Conservation (phyloP, 2,797 vertebrate species). For the Coracias cyanogaster region DNA sequence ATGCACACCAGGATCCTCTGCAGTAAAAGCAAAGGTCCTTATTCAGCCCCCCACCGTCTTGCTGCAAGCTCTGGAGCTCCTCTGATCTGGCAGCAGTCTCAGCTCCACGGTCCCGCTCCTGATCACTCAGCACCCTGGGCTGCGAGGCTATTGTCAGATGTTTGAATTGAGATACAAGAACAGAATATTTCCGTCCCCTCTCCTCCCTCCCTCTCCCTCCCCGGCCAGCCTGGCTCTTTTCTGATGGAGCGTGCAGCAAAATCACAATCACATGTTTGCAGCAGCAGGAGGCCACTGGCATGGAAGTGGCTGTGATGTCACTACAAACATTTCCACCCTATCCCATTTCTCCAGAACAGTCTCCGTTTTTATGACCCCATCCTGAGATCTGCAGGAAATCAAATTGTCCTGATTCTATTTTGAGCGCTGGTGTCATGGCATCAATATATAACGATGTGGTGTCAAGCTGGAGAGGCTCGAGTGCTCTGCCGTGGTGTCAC, state of each 20-base stretch:
- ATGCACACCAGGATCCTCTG: background rate
- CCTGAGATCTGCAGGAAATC: slow-evolving; percentile 73
- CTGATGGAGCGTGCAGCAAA: slow-evolving; percentile 67
- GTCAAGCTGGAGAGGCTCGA: background rate
- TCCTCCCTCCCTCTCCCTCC: slow-evolving; percentile 42
- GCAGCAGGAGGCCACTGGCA: slow-evolving; percentile 72
- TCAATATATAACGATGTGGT: background rate
- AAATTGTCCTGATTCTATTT: slow-evolving; percentile 71
- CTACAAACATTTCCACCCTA: slow-evolving; percentile 70
- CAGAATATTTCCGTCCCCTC: slow-evolving; percentile 50
- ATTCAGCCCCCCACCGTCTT: background rate
- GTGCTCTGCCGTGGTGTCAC: background rate
- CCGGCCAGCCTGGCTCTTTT: slow-evolving; percentile 50
- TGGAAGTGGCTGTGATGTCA: slow-evolving; percentile 69
- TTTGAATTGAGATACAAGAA: slow-evolving; percentile 53
- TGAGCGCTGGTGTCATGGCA: slow-evolving; percentile 63
- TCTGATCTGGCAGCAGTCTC: background rate
- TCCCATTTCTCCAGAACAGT: slow-evolving; percentile 68
- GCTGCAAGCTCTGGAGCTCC: background rate
- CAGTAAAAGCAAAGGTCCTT: background rate
- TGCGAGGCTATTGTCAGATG: slow-evolving; percentile 28
- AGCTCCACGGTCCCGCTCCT: background rate
- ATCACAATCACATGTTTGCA: slow-evolving; percentile 73
- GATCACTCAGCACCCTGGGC: slow-evolving; percentile 4
- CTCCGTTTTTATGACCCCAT: slow-evolving; percentile 73